Base-by-base conservation (phyloP, 2,113 vertebrate genomes). In the Apteryx owenii region DNA sequence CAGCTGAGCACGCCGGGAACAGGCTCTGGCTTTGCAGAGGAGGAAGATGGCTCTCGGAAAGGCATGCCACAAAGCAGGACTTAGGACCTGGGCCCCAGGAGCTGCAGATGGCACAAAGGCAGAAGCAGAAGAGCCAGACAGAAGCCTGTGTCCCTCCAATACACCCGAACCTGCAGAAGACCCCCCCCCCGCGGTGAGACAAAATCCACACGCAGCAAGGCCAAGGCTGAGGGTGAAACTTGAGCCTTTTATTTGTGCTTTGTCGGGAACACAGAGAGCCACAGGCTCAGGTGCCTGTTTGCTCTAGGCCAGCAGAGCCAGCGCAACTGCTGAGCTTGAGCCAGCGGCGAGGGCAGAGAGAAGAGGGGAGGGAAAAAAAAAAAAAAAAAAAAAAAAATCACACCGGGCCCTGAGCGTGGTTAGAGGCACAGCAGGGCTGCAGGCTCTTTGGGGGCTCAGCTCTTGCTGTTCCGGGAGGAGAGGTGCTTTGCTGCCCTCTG, bases 191-290 rank as follows among this genome's bases (percentile, higher is more conserved):
- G 0, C 28, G 7, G 69, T 5, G 2, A 7, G n/a, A 91, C 89
- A 94, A 95, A 97, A 76, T 17, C 23, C 44, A 25, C 26, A 9
- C 13, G 85, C 93, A 2, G 87, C 94, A 88, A 28, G 31, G 58
- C 29, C 86, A 94, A 38, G 93, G 69, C n/a, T 2, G 70, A 53
- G 83, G 89, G 82, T 96, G 94, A 95, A 94, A 97, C 91, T 75
- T 1, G 94, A 97, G 92, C 94, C 95, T 91, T 97, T 97, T 97
- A 97, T 96, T 97, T 92, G 88, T 95, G 83, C 81, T 85, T 1
- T 26, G 22, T 1, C 21, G 7, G 54, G 31, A 38, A 56, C 46
- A 9, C 48, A 20, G 53, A 89, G 85, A 89, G 88, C 62, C 84
- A 78, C 70, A 64, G 79, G 76, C 80, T 31, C 33, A 1, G 71